A percentile compares a stretch with the other conserved stretches of the same genome.
phyloP scores from a whole-genome alignment of 2,797 vertebrate species.

The Carcharodon carcharias region DNA sequence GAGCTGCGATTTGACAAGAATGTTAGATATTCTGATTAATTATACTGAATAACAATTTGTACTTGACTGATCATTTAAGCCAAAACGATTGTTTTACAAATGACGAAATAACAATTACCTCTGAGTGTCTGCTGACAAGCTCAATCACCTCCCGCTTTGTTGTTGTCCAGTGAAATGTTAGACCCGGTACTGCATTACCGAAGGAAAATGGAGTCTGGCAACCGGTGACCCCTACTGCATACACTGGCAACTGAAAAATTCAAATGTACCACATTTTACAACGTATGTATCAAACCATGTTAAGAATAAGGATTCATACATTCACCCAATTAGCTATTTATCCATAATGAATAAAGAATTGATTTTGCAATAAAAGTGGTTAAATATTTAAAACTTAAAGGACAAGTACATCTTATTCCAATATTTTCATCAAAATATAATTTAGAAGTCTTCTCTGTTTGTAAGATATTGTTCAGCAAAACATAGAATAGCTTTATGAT shows the following conservation, averaged over 20 bases:
- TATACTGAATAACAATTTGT: neutral
- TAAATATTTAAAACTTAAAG: neutral
- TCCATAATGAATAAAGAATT: neutral
- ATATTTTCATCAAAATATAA: neutral
- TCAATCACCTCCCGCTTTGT: constrained; percentile 57
- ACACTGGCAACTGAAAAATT: constrained; percentile 57
- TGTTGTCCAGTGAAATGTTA: constrained; percentile 59
- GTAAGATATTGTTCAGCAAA: neutral
- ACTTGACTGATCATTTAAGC: neutral
- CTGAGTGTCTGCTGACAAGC: constrained; percentile 52
- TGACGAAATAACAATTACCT: constrained; percentile 47
- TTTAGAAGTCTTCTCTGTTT: neutral
- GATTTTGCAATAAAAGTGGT: neutral
- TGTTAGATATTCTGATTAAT: neutral
- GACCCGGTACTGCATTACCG: constrained; percentile 50
- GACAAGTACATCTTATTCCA: neutral
- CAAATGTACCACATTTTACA: constrained; percentile 1
- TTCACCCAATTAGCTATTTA: neutral
- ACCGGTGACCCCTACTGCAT: constrained; percentile 55
- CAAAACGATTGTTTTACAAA: neutral
- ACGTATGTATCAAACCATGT: neutral
- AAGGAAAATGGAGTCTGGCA: constrained; percentile 59
- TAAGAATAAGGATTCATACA: neutral
- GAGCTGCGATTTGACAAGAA: neutral
- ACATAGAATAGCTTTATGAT: neutral